phyloP scores from a whole-genome alignment of 1,140 invertebrate species.

The Nomia melanderi region DNA sequence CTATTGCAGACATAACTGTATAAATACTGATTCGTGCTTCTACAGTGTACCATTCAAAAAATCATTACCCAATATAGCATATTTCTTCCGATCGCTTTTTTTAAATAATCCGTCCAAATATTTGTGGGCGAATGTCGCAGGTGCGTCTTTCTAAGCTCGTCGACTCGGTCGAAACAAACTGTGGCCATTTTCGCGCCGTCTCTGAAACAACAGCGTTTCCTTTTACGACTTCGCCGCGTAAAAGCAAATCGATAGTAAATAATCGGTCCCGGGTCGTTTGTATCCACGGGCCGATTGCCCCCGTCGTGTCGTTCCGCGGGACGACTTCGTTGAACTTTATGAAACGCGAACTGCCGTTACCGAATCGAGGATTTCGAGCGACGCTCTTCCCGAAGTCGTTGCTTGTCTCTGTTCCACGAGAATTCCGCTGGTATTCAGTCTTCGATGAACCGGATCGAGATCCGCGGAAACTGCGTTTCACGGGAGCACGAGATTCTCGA shows the following conservation, averaged over 20 bases:
- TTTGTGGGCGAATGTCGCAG: constrained; percentile 4
- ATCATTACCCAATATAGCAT: too few species aligned
- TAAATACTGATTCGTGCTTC: too few species aligned
- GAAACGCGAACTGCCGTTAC: constrained; percentile 13
- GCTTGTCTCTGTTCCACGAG: background rate
- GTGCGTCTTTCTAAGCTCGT: background rate
- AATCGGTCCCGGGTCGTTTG: background rate
- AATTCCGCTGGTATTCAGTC: background rate
- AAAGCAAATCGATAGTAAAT: constrained; percentile 42
- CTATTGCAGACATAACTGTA: too few species aligned
- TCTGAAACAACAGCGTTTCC: constrained; percentile 1
- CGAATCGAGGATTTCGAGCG: background rate
- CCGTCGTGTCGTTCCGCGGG: background rate
- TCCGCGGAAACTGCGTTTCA: background rate
- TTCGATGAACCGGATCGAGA: background rate
- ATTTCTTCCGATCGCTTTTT: background rate
- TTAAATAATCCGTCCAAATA: background rate
- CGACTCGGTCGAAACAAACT: background rate
- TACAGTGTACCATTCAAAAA: too few species aligned
- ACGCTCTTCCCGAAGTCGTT: background rate
- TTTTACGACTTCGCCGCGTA: constrained; percentile 20
- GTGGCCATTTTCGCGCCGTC: background rate
- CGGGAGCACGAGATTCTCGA: background rate
- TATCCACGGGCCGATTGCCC: background rate
- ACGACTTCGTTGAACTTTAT: constrained; percentile 6